phyloP scores from a whole-genome alignment of 2,113 vertebrate genomes.

The Gallinago undulata region DNA sequence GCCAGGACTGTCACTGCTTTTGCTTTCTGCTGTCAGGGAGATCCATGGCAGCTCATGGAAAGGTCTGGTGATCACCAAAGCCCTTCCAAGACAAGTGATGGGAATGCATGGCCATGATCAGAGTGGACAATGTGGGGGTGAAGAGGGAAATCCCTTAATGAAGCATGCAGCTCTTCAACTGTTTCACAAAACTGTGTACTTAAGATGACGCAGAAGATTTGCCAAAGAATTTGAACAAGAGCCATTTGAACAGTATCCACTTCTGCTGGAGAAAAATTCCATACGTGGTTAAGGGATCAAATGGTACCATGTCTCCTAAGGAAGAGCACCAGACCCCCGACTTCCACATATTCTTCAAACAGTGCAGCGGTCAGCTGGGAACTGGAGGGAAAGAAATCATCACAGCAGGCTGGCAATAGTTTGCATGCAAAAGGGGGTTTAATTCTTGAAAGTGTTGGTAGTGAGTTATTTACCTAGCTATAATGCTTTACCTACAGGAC shows the following conservation, averaged over 20 bases:
- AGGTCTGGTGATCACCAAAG: not conserved
- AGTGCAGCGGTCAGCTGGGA: not conserved
- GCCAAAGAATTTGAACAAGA: not conserved
- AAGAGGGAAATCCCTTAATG: not conserved
- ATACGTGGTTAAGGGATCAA: not conserved
- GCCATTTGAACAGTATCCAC: not conserved
- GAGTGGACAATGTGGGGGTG: not conserved
- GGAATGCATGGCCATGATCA: not conserved
- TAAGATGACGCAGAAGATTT: not conserved
- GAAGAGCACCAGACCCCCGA: not conserved
- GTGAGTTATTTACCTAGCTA: not conserved
- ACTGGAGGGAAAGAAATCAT: not conserved
- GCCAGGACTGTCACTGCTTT: not conserved
- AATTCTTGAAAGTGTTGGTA: not conserved
- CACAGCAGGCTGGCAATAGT: not conserved
- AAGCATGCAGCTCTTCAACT: not conserved
- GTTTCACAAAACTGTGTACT: accelerated
- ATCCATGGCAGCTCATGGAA: not conserved
- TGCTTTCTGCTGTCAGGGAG: not conserved
- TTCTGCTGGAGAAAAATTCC: not conserved
- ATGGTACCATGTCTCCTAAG: not conserved
- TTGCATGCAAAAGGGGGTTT: not conserved
- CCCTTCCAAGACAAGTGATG: not conserved
- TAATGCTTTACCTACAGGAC: not conserved
- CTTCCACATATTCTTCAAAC: not conserved